phyloP scores from a whole-genome alignment of 2,888 invertebrate genomes.

The Trachelus stipa region DNA sequence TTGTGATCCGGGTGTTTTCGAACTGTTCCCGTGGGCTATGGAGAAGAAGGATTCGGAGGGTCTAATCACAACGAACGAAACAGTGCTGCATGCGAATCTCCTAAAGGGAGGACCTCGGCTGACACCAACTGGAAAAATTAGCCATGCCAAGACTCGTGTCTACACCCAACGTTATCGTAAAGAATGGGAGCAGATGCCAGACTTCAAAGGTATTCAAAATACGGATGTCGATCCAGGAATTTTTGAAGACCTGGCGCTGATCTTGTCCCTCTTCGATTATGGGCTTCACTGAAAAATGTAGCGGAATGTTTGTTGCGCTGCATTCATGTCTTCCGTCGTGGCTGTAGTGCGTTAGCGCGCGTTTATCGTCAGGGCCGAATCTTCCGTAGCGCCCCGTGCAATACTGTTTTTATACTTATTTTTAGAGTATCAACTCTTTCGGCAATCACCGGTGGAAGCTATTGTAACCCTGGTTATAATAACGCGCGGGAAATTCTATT shows the following conservation, averaged over 20 bases:
- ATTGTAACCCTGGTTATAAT: background rate
- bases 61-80: slow-evolving; percentile 31
- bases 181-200: slow-evolving; percentile 72
- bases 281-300: background rate
- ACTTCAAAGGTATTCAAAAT: slow-evolving; percentile 69
- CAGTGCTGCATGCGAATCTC: slow-evolving; percentile 28
- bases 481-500: background rate
- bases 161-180: slow-evolving; percentile 72
- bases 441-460: background rate
- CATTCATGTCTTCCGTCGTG: background rate
- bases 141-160: slow-evolving; percentile 64
- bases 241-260: background rate
- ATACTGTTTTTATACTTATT: background rate
- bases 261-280: background rate
- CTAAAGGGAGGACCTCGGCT: slow-evolving; percentile 37
- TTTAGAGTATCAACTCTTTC: background rate
- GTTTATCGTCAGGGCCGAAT: background rate
- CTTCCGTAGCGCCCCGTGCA: background rate
- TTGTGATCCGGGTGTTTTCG: slow-evolving; percentile 41
- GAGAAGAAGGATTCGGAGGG: slow-evolving; percentile 40
- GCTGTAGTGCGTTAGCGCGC: slow-evolving; percentile 2
- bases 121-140: slow-evolving; percentile 64
- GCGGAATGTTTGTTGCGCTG: background rate
- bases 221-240: background rate
- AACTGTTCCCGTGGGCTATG: slow-evolving; percentile 39